Evolutionary conservation across 2,113 vertebrate genomes (phyloP), one percentile per base, ranked within the genome.

Genomic region (Pangasianodon hypophthalmus): DNA sequence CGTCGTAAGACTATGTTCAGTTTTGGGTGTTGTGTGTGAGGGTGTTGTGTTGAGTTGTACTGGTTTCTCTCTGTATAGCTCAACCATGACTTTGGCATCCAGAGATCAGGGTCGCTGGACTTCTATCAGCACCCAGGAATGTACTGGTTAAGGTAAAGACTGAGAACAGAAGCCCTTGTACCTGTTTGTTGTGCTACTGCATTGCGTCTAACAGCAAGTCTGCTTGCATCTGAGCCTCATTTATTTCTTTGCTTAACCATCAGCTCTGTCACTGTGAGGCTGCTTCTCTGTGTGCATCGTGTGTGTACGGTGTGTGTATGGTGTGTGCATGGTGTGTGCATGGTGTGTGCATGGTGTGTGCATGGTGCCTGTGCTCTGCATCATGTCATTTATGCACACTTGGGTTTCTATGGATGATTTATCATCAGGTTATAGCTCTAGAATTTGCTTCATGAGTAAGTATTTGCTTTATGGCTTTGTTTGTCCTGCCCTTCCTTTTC

Each of bases 71-170:
- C 95, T 97, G 96, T 96, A 97, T 97, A 99, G 98, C 95, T 98
- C 97, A 98, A 99, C 96, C 97, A 98, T 96, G 98, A 97, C 97
- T 99, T 99, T 97, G 97, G 98, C 98, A 99, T 99, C 97, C 98
- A 99, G 97, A 97, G 98, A 97, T 99, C 98, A 96, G 98, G 98
- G 95, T 99, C 98, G 94, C 97, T 99, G 98, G 98, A 99, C 97
- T 98, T 98, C 97, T 98, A 98, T 97, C 98, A 99, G 95, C 97
- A 99, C 97, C 98, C 98, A 96, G 97, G 98, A 96, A 99, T 99
- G 98, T 99, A 98, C 97, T 99, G 98, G 98, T 99, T 99, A 96
- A 99, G 98, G 98, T 99, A 98, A 88, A 94, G 97, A 97, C 96
- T 97, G 96, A 97, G 97, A 97, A 97, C 96, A 54, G 79, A 81